Conservation (phyloP, 2,797 vertebrate species). For the Hafferia zeledoni region DNA sequence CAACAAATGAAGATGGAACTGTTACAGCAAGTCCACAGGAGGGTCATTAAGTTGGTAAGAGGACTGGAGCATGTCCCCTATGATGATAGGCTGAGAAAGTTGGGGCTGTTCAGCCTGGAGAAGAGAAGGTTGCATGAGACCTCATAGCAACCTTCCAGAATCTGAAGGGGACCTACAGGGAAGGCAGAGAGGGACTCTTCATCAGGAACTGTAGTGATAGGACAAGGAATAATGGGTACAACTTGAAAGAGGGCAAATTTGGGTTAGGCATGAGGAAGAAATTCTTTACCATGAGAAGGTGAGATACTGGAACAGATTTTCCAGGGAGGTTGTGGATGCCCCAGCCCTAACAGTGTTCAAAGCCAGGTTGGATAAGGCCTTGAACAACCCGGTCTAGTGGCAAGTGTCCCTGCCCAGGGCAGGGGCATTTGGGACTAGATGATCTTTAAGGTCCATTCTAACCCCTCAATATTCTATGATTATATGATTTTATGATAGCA, state of each 20-base stretch:
- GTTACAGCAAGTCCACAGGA: neutral
- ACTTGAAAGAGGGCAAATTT: neutral
- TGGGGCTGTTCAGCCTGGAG: neutral
- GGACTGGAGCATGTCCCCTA: neutral
- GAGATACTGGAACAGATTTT: neutral
- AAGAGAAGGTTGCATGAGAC: neutral
- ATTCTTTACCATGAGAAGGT: neutral
- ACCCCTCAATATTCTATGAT: fast-evolving
- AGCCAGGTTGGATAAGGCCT: neutral
- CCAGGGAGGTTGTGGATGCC: fast-evolving
- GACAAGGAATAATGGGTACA: neutral
- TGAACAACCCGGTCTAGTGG: neutral
- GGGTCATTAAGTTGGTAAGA: neutral
- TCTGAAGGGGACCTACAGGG: neutral
- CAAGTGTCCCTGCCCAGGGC: neutral
- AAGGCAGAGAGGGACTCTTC: neutral
- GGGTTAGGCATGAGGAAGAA: neutral
- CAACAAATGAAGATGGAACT: neutral
- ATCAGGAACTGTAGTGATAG: neutral
- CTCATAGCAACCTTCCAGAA: neutral
- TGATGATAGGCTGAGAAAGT: neutral
- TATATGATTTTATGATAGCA: neutral
- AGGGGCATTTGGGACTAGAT: neutral
- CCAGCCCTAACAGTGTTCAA: neutral
- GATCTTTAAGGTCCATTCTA: neutral